phyloP scores from a whole-genome alignment of 2,888 invertebrate species.

The Axea sp. region DNA sequence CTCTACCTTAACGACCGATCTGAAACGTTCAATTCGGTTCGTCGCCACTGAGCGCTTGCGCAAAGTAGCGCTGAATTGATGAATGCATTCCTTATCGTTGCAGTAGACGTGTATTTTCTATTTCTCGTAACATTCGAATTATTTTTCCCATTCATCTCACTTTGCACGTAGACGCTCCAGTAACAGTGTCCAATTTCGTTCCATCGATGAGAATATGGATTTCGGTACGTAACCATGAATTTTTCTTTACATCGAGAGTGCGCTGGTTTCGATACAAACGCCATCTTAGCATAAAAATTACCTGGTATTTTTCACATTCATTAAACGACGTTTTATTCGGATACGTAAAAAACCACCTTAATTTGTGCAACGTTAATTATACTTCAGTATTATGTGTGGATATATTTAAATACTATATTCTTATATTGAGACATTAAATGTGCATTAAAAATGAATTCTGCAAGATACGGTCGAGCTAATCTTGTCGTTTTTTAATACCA shows the following conservation, averaged over 20 bases:
- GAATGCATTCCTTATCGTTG: constrained; percentile 11
- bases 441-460: neutral
- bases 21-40: constrained; percentile 15
- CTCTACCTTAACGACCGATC: constrained; percentile 43
- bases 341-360: no score
- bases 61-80: constrained; percentile 28
- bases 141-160: neutral
- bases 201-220: neutral
- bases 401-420: no score
- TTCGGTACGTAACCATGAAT: constrained; percentile 23
- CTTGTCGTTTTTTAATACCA: constrained; percentile 7
- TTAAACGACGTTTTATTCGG: no score
- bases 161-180: neutral
- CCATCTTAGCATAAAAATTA: constrained; percentile 16
- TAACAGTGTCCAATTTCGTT: no score
- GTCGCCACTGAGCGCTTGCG: constrained; percentile 36
- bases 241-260: neutral
- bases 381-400: no score
- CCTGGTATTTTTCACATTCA: no score
- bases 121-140: neutral
- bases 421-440: neutral
- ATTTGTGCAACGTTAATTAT: no score
- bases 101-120: constrained; percentile 1
- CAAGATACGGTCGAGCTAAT: no score
- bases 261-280: neutral